Conservation (phyloP, 2,888 invertebrate genomes). For the Emmelina monodactyla region DNA sequence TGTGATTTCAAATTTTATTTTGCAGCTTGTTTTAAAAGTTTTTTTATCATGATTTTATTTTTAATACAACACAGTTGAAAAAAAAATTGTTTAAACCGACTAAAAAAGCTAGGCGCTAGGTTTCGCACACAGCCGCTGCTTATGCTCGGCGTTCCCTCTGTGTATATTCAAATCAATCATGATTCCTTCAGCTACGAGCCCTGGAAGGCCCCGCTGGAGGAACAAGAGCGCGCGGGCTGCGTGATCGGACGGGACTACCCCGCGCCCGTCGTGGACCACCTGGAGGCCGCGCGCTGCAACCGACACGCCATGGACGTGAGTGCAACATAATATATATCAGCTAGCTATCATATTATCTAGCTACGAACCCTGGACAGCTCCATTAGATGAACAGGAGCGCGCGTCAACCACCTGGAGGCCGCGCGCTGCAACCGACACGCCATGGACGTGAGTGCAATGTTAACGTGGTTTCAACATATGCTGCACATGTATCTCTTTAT, state of each 20-base stretch:
- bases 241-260: conserved; percentile 75
- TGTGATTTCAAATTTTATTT: too few species aligned
- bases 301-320: conserved; percentile 53
- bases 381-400: conserved; percentile 67
- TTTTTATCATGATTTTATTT: too few species aligned
- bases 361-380: conserved; percentile 78
- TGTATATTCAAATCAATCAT: too few species aligned
- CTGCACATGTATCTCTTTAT: too few species aligned
- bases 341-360: too few species aligned
- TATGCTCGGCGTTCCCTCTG: too few species aligned
- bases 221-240: conserved; percentile 70
- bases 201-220: conserved; percentile 71
- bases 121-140: too few species aligned
- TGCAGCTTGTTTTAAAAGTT: too few species aligned
- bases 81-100: too few species aligned
- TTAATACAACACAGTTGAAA: too few species aligned
- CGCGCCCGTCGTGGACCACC: conserved; percentile 70
- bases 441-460: conserved; percentile 50
- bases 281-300: conserved; percentile 59
- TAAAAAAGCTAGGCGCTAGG: too few species aligned
- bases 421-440: conserved; percentile 60
- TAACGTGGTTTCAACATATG: too few species aligned
- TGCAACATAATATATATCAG: conserved; percentile 14
- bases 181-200: conserved; percentile 71
- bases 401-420: conserved; percentile 68